phyloP scores from a whole-genome alignment of 2,113 vertebrate species.

The Otocyon megalotis region DNA sequence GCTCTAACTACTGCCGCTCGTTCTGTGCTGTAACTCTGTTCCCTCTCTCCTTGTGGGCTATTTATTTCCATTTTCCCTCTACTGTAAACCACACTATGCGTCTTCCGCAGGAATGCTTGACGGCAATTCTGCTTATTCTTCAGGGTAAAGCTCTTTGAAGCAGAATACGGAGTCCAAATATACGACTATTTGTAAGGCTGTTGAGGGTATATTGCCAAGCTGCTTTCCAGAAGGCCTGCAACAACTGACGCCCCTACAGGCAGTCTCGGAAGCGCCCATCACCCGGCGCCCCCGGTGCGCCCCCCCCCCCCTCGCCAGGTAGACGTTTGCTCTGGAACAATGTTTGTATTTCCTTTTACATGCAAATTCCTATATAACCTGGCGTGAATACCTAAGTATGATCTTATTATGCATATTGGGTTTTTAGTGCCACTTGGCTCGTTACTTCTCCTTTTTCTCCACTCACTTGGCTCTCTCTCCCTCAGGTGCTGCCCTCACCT shows the following conservation, averaged over 20 bases:
- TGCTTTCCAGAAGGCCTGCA: conserved; percentile 65
- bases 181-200: conserved; percentile 48
- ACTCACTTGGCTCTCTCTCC: not conserved
- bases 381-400: not conserved
- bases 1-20: not conserved
- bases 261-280: not conserved
- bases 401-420: not conserved
- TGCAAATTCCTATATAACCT: not conserved
- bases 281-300: not conserved
- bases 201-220: conserved; percentile 23
- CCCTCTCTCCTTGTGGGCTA: not conserved
- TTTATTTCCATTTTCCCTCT: not conserved
- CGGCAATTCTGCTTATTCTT: conserved; percentile 45
- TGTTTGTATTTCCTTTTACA: not conserved
- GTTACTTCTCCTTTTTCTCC: not conserved
- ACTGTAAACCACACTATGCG: not conserved
- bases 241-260: conserved; percentile 52
- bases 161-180: conserved; percentile 53
- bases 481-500: not conserved
- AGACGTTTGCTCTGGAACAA: not conserved
- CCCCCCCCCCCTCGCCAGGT: conserved; percentile 9
- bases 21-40: not conserved
- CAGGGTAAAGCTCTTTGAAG: conserved; percentile 65
- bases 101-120: not conserved
- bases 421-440: not conserved